Percentiles rank a stretch among this genome's conserved stretches.
These are phyloP conservation scores for Helobdella robusta DNA, from an alignment of 2,888 invertebrate species.

Conservation along the genomic window DNA sequence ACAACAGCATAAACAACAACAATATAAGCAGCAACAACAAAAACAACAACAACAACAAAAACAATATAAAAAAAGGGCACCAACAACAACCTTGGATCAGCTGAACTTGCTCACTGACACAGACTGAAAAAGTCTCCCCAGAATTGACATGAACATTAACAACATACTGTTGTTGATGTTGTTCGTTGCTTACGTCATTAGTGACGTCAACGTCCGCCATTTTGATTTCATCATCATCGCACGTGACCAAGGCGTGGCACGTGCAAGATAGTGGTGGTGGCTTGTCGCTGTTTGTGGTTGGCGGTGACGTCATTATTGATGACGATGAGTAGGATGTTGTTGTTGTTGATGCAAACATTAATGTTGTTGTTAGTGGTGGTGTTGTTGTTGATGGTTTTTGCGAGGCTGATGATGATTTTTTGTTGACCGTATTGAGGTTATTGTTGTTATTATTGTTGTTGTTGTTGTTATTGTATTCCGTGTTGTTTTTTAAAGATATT, in stretches of 20 bases:
- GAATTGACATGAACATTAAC: conserved; percentile 67
- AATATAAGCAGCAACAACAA: not conserved
- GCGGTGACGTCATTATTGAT: not conserved
- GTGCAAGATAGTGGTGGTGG: not conserved
- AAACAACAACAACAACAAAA: not conserved
- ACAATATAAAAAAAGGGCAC: conserved; percentile 2
- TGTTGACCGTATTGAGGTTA: too few relatives aligned
- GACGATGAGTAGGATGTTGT: not conserved
- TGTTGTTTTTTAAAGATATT: too few relatives aligned
- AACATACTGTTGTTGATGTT: conserved; percentile 54
- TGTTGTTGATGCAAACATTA: too few relatives aligned
- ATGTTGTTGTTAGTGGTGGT: too few relatives aligned
- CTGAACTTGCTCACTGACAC: conserved; percentile 66
- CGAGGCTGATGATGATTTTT: too few relatives aligned
- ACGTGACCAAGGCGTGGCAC: not conserved
- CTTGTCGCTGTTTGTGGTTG: not conserved
- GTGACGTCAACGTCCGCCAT: not conserved
- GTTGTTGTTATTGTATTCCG: too few relatives aligned
- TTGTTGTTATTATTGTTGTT: too few relatives aligned
- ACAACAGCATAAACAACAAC: too few relatives aligned
- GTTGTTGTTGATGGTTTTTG: too few relatives aligned
- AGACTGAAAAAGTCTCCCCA: conserved; percentile 67
- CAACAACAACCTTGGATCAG: conserved; percentile 61
- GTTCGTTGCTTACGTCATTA: not conserved
- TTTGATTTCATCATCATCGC: not conserved